Percentiles rank a stretch among this genome's conserved stretches.
phyloP scores from a whole-genome alignment of 1,140 invertebrate species.

The Episyrphus balteatus region DNA sequence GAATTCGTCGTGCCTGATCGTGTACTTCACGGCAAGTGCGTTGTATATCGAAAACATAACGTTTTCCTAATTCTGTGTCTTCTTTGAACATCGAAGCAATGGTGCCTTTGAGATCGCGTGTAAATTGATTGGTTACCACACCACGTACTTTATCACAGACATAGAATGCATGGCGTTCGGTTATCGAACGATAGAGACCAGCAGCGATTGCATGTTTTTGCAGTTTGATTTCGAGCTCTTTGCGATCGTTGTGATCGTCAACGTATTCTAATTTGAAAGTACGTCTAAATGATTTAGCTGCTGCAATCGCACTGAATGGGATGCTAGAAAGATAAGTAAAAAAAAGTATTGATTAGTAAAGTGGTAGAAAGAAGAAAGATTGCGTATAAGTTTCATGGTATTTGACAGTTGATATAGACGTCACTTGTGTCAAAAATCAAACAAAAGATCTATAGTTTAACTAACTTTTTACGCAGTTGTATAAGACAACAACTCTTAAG shows the following conservation, averaged over 20 bases:
- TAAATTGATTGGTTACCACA: conserved; percentile 78
- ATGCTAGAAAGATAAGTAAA: conserved; percentile 48
- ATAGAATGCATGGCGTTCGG: conserved; percentile 84
- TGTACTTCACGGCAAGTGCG: conserved; percentile 78
- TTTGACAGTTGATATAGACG: too few species aligned
- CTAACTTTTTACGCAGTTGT: too few species aligned
- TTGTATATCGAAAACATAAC: conserved; percentile 81
- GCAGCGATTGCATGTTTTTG: conserved; percentile 65
- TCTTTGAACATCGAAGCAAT: conserved; percentile 85
- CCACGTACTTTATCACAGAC: conserved; percentile 80
- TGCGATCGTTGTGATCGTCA: conserved; percentile 54
- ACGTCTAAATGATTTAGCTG: conserved; percentile 61
- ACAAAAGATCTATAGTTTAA: too few species aligned
- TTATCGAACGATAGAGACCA: conserved; percentile 75
- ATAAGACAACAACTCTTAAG: too few species aligned
- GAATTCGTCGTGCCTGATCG: conserved; percentile 65
- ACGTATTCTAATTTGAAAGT: conserved; percentile 66
- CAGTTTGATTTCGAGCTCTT: conserved; percentile 65
- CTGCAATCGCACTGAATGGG: conserved; percentile 69
- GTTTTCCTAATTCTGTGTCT: conserved; percentile 71
- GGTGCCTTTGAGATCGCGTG: conserved; percentile 81
- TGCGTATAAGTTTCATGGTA: too few species aligned
- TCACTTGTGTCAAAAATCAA: too few species aligned
- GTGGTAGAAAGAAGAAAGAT: background rate
- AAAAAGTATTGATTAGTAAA: background rate